A percentile compares a stretch with the other conserved stretches of the same genome.
Conservation (phyloP, 2,888 invertebrate species). For the Asteroscopus sphinx region DNA sequence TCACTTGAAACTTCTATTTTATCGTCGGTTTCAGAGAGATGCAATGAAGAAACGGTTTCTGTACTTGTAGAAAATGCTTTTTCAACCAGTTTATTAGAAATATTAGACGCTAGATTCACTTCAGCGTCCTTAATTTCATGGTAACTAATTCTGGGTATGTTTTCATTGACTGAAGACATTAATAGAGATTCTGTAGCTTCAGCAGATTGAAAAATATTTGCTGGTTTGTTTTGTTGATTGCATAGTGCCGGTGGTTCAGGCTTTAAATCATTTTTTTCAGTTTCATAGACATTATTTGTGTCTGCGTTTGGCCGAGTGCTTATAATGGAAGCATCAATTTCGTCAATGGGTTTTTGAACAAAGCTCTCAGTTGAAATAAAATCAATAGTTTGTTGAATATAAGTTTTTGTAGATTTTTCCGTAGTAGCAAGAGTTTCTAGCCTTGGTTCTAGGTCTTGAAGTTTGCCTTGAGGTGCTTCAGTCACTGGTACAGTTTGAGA, state of each 20-base stretch:
- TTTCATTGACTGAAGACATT: slow-evolving; percentile 38
- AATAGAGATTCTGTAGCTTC: slow-evolving; percentile 2
- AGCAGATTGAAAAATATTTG: neutral
- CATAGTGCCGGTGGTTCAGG: slow-evolving; percentile 1
- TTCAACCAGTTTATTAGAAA: slow-evolving; percentile 20
- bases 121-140: slow-evolving; percentile 68
- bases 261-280: neutral
- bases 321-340: slow-evolving; percentile 18
- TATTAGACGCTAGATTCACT: slow-evolving; percentile 47
- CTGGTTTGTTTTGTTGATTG: slow-evolving; percentile 5
- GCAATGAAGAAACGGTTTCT: slow-evolving; percentile 36
- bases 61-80: slow-evolving; percentile 4
- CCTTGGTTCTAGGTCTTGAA: slow-evolving; percentile 14
- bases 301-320: neutral
- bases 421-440: slow-evolving; percentile 5
- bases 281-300: neutral
- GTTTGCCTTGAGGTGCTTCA: slow-evolving; percentile 1
- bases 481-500: neutral
- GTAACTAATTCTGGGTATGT: slow-evolving; percentile 54
- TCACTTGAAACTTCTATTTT: slow-evolving; percentile 19
- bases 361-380: slow-evolving; percentile 23
- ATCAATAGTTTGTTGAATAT: slow-evolving; percentile 26
- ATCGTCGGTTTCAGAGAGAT: slow-evolving; percentile 42
- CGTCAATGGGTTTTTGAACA: slow-evolving; percentile 5
- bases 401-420: slow-evolving; percentile 6